phyloP scores from a whole-genome alignment of 2,888 invertebrate species.

The Chymomyza fuscimana region DNA sequence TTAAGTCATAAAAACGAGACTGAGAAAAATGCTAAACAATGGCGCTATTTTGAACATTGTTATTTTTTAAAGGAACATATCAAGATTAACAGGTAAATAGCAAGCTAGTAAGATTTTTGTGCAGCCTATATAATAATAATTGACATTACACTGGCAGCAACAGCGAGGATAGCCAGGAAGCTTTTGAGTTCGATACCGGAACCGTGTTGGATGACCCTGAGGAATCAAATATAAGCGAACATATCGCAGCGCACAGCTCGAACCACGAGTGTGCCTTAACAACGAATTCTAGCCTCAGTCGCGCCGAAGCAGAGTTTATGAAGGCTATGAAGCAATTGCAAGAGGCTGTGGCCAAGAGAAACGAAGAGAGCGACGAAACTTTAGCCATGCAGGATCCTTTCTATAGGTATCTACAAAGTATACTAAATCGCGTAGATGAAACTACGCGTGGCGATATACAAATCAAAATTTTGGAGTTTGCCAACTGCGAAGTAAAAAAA shows the following conservation, averaged over 20 bases:
- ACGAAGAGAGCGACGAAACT: conserved; percentile 8
- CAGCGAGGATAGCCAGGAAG: conserved; percentile 1
- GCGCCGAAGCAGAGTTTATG: conserved; percentile 28
- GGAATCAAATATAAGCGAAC: not conserved
- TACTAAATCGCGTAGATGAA: conserved; percentile 35
- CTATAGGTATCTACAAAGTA: conserved; percentile 41
- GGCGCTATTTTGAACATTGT: conserved; percentile 13
- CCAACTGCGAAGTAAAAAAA: conserved; percentile 27
- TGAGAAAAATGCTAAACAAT: not conserved
- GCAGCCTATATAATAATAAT: not conserved
- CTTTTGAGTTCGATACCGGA: not conserved
- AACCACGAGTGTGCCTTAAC: not conserved
- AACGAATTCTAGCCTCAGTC: not conserved
- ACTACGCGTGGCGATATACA: conserved; percentile 39
- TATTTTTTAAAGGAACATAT: conserved; percentile 38
- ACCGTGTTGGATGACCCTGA: not conserved
- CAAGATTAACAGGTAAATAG: conserved; percentile 9
- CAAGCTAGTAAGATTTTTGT: not conserved
- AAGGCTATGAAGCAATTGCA: conserved; percentile 35
- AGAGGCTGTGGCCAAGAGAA: conserved; percentile 14
- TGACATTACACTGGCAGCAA: not conserved
- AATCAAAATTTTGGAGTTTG: conserved; percentile 37
- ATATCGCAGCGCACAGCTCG: not conserved
- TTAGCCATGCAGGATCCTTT: conserved; percentile 31
- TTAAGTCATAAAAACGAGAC: conserved; percentile 22